phyloP scores from a whole-genome alignment of 2,797 vertebrate species.

The Synaphobranchus kaupii region DNA sequence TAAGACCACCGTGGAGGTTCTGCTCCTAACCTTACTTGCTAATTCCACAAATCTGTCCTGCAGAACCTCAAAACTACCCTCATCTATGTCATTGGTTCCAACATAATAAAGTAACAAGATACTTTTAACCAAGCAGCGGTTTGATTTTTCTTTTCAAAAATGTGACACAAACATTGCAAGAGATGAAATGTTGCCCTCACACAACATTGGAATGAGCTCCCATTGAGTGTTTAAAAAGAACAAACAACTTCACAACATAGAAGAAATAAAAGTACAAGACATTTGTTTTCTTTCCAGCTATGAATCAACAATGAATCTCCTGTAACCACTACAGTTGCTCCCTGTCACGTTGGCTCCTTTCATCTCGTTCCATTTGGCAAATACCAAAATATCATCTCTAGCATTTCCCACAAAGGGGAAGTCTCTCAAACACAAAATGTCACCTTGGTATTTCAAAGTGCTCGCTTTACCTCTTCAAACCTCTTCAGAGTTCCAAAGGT shows the following conservation, averaged over 20 bases:
- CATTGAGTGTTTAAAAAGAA: neutral
- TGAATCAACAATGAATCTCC: neutral
- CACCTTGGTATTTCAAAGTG: slow-evolving; percentile 34
- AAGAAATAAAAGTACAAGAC: slow-evolving; percentile 21
- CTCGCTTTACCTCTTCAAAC: neutral
- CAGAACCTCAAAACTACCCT: too few species aligned
- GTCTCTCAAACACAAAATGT: neutral
- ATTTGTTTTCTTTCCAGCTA: neutral
- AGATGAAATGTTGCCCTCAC: slow-evolving; percentile 36
- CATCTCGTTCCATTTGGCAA: slow-evolving; percentile 1
- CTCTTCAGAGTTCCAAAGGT: neutral
- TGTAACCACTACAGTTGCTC: neutral
- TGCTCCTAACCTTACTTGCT: too few species aligned
- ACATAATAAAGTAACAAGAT: slow-evolving; percentile 19
- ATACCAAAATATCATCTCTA: slow-evolving; percentile 21
- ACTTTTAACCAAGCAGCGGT: slow-evolving; percentile 61
- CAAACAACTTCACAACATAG: neutral
- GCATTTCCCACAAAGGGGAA: slow-evolving; percentile 35
- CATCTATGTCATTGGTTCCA: too few species aligned
- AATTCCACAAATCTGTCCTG: too few species aligned
- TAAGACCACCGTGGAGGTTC: too few species aligned
- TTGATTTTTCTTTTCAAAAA: slow-evolving; percentile 47
- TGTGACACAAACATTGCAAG: slow-evolving; percentile 11
- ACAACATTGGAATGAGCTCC: neutral
- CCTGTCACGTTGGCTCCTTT: slow-evolving; percentile 38